Conservation (phyloP, 2,113 vertebrate genomes). For the Rhinichthys klamathensis region DNA sequence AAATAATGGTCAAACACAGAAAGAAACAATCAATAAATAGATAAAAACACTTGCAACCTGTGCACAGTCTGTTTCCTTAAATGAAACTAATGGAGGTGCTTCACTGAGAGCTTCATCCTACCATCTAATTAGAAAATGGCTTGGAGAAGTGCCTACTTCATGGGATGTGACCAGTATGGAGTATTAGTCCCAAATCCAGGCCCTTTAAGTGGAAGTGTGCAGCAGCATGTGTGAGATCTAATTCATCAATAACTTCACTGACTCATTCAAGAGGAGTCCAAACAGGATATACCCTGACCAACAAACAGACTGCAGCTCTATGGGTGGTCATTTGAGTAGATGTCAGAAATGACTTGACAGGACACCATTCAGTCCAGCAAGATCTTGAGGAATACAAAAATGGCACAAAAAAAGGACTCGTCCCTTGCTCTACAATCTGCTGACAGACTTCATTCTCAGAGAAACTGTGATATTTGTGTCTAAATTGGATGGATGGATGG, state of each 20-base stretch:
- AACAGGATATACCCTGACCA: conserved; percentile 4
- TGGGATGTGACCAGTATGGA: conserved; percentile 25
- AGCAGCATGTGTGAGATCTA: conserved; percentile 36
- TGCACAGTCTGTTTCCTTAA: neutral
- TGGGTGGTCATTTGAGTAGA: neutral
- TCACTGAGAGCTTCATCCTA: neutral
- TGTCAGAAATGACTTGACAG: neutral
- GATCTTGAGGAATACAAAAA: neutral
- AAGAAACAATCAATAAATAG: conserved; percentile 10
- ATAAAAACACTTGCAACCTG: neutral
- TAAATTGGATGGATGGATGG: neutral
- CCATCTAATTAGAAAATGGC: conserved; percentile 33
- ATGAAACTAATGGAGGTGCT: neutral
- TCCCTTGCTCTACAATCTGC: neutral
- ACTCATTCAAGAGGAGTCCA: conserved; percentile 20
- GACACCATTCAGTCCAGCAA: neutral
- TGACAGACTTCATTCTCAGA: neutral
- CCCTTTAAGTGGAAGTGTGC: neutral
- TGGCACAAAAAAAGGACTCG: neutral
- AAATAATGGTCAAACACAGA: conserved; percentile 21
- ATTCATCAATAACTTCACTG: conserved; percentile 29
- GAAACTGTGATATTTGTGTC: neutral
- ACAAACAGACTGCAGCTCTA: conserved; percentile 22
- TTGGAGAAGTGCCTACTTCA: conserved; percentile 24
- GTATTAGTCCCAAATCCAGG: conserved; percentile 5